Conservation (phyloP, 2,797 vertebrate genomes). For the Anguilla obscura region DNA sequence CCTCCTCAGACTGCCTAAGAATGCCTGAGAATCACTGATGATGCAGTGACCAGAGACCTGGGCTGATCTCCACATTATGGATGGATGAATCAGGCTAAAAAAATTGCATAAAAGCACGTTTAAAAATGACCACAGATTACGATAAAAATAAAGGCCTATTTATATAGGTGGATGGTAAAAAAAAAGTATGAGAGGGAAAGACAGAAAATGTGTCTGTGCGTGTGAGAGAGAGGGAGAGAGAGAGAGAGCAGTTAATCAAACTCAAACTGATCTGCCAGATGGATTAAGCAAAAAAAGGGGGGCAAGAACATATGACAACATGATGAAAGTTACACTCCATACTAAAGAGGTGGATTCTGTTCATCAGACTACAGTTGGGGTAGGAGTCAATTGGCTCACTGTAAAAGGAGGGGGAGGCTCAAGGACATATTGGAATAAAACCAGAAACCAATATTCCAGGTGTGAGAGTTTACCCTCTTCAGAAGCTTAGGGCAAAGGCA, state of each 20-base stretch:
- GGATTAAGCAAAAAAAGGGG: neutral
- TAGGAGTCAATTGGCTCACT: neutral
- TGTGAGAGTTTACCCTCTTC: neutral
- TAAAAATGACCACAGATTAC: slow-evolving; percentile 9
- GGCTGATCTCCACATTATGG: neutral
- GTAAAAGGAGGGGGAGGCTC: neutral
- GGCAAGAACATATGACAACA: neutral
- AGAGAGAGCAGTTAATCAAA: neutral
- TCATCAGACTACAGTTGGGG: neutral
- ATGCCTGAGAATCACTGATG: neutral
- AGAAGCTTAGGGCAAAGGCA: neutral
- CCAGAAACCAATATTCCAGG: neutral
- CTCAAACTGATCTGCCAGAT: neutral
- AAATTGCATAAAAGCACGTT: neutral
- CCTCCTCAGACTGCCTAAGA: neutral
- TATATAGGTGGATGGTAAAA: slow-evolving; percentile 5
- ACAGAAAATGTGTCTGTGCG: too few species aligned
- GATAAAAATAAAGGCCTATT: neutral
- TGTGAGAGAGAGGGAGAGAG: neutral
- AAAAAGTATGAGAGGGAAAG: too few species aligned
- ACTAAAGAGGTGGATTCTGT: neutral
- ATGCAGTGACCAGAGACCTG: neutral
- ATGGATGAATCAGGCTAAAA: neutral
- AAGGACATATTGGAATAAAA: neutral
- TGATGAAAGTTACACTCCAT: neutral